Percentiles rank a stretch among this genome's conserved stretches.
Conservation (phyloP, 1,140 invertebrate genomes). For the Gonatopus flavifemur region DNA sequence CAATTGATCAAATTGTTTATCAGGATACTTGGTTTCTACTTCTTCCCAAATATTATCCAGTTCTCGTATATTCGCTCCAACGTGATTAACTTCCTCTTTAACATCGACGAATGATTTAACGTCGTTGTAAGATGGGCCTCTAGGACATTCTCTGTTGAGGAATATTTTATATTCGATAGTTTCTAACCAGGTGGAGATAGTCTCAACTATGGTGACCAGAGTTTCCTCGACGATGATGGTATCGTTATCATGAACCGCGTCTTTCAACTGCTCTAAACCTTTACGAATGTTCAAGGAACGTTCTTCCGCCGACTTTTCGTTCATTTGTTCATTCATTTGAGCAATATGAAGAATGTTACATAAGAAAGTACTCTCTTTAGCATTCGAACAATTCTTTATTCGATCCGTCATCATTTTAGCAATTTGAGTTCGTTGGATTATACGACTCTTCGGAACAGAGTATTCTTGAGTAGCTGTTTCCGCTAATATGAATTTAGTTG, state of each 20-base stretch:
- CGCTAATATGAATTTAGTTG: slow-evolving; percentile 7
- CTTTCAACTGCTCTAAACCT: slow-evolving; percentile 64
- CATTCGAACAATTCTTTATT: slow-evolving; percentile 59
- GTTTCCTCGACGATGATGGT: slow-evolving; percentile 66
- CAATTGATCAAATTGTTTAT: slow-evolving; percentile 50
- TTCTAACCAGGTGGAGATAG: slow-evolving; percentile 78
- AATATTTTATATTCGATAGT: slow-evolving; percentile 80
- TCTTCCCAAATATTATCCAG: slow-evolving; percentile 42
- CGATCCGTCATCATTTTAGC: slow-evolving; percentile 57
- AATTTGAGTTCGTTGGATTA: slow-evolving; percentile 42
- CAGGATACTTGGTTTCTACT: slow-evolving; percentile 49
- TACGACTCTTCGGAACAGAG: background rate
- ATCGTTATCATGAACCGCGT: slow-evolving; percentile 67
- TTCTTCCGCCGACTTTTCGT: slow-evolving; percentile 60
- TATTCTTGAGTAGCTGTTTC: slow-evolving; percentile 19
- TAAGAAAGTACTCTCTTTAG: slow-evolving; percentile 55
- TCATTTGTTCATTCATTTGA: slow-evolving; percentile 59
- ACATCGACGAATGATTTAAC: slow-evolving; percentile 46
- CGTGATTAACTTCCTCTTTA: slow-evolving; percentile 59
- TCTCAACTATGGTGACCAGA: slow-evolving; percentile 74
- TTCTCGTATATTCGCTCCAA: slow-evolving; percentile 52
- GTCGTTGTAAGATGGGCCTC: slow-evolving; percentile 36
- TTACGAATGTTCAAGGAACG: slow-evolving; percentile 59
- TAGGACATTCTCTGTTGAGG: slow-evolving; percentile 56
- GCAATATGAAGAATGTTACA: slow-evolving; percentile 65